A percentile compares a stretch with the other conserved stretches of the same genome.
Conservation (phyloP, 2,113 vertebrate genomes). For the Picathartes gymnocephalus region DNA sequence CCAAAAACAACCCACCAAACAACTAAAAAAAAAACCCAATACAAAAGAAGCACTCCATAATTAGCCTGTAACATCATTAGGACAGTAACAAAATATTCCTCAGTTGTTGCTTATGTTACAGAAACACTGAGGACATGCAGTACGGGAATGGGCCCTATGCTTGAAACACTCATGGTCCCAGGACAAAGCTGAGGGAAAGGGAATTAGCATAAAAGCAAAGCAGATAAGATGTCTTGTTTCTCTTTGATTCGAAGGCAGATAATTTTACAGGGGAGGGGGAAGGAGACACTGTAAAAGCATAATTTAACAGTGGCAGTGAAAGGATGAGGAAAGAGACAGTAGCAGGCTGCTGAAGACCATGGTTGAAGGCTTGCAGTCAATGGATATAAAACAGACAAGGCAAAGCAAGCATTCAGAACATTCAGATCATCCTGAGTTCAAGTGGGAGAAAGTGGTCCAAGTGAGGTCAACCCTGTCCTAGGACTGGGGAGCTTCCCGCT, state of each 20-base stretch:
- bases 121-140: not conserved
- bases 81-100: not conserved
- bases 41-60: not conserved
- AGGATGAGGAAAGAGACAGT: not conserved
- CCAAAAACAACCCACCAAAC: not conserved
- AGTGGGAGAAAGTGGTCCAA: not conserved
- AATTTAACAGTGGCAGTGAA: not conserved
- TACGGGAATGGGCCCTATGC: not conserved
- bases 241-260: not conserved
- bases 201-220: slow-evolving; percentile 59
- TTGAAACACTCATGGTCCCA: not conserved
- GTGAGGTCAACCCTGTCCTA: not conserved
- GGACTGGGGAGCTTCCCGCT: not conserved
- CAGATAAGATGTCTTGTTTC: not conserved
- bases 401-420: not conserved
- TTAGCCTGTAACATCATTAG: not conserved
- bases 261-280: not conserved
- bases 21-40: not conserved
- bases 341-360: not conserved
- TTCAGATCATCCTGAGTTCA: not conserved
- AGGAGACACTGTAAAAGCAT: not conserved
- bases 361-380: not conserved
- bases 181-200: slow-evolving; percentile 38
- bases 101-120: not conserved
- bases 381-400: not conserved